These are phyloP conservation scores for Gopherus evgoodei DNA, from an alignment of 2,113 vertebrate species.

Conservation along the genomic window DNA sequence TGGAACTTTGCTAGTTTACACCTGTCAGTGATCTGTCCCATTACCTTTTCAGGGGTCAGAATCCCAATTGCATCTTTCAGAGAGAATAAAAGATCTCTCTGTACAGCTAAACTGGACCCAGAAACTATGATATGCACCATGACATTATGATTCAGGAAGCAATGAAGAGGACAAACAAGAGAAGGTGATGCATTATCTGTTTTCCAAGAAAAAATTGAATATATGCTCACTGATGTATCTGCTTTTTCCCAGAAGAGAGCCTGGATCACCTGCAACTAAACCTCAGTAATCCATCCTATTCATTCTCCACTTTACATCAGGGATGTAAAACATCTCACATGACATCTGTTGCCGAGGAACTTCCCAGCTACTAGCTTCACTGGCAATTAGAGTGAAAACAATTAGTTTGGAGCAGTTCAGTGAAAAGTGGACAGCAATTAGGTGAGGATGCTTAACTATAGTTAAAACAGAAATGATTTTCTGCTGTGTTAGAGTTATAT, in stretches of 20 bases:
- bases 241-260: constrained; percentile 29
- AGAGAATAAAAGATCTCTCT: neutral
- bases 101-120: neutral
- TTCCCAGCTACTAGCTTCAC: neutral
- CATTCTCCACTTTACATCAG: neutral
- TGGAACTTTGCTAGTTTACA: neutral
- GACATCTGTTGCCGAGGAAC: neutral
- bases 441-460: neutral
- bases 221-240: fast-evolving
- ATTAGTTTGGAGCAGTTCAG: neutral
- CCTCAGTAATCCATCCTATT: neutral
- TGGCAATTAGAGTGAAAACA: neutral
- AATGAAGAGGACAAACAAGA: constrained; percentile 43
- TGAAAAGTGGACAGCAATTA: neutral
- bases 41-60: neutral
- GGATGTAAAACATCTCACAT: neutral
- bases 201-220: constrained; percentile 5
- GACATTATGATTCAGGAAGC: constrained; percentile 32
- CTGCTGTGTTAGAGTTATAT: neutral
- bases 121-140: neutral
- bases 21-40: neutral
- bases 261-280: neutral
- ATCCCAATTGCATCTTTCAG: neutral
- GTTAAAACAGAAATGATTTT: neutral
- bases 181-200: constrained; percentile 51